phyloP scores from a whole-genome alignment of 1,140 invertebrate genomes.

The Lysiphlebus fabarum region DNA sequence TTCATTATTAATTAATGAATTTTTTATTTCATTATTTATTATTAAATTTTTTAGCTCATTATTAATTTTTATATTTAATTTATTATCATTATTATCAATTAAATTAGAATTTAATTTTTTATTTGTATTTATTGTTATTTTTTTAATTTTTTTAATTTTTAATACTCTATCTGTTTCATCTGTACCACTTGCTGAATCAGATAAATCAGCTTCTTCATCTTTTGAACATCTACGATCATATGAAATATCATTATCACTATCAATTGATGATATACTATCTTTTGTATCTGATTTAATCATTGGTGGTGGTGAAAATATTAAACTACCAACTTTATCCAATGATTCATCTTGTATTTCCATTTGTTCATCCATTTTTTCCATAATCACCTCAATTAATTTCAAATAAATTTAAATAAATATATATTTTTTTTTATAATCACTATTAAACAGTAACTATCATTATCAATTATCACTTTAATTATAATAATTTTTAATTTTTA shows the following conservation, averaged over 20 bases:
- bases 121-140: not conserved
- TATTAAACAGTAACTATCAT: not conserved
- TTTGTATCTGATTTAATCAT: constrained; percentile 60
- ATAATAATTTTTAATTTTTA: no score
- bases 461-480: not conserved
- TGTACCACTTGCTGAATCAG: constrained; percentile 64
- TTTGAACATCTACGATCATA: constrained; percentile 54
- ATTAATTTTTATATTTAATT: not conserved
- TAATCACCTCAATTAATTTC: not conserved
- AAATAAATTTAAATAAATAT: not conserved
- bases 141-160: not conserved
- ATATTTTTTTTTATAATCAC: not conserved
- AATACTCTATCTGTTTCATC: constrained; percentile 31
- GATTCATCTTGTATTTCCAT: constrained; percentile 40
- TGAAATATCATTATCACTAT: constrained; percentile 62
- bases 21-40: no score
- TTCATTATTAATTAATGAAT: no score
- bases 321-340: constrained; percentile 42
- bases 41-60: constrained; percentile 33
- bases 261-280: constrained; percentile 64
- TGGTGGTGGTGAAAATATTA: constrained; percentile 47
- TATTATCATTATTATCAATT: constrained; percentile 9
- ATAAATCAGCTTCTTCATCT: constrained; percentile 62
- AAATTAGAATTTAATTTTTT: constrained; percentile 1
- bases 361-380: constrained; percentile 38